Evolutionary conservation across 2,888 invertebrate species (phyloP).

Genomic region (Tipula lateralis): DNA sequence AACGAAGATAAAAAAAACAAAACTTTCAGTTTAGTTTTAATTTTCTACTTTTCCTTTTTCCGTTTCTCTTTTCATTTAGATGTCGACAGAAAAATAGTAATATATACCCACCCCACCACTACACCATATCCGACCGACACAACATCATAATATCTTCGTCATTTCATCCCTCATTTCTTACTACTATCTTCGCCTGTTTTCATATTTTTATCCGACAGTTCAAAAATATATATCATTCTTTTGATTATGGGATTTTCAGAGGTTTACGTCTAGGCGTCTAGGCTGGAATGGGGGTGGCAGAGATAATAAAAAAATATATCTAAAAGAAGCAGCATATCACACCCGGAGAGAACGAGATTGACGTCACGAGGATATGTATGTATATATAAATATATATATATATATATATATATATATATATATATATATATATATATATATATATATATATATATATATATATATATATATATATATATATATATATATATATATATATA

Average conservation of each 20-base stretch:
- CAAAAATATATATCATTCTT: background rate
- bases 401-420: too few relatives aligned
- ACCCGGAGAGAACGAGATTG: background rate
- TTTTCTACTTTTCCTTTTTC: conserved; percentile 24
- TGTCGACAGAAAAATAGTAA: conserved; percentile 8
- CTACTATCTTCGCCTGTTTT: background rate
- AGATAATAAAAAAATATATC: background rate
- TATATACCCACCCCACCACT: background rate
- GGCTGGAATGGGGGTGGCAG: background rate
- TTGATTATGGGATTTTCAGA: background rate
- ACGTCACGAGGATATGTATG: conserved; percentile 2
- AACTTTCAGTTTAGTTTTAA: conserved; percentile 11
- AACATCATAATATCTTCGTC: background rate
- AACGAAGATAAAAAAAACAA: background rate
- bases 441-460: too few relatives aligned
- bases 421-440: too few relatives aligned
- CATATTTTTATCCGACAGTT: conserved; percentile 9
- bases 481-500: too few relatives aligned
- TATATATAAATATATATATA: too few relatives aligned
- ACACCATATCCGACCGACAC: background rate
- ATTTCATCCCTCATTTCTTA: background rate
- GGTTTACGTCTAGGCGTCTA: conserved; percentile 25
- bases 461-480: too few relatives aligned
- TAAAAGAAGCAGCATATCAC: background rate
- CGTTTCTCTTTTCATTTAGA: conserved; percentile 19